These are phyloP conservation scores for Scaptomyza reducta DNA, from an alignment of 2,888 invertebrate genomes.

Conservation along the genomic window DNA sequence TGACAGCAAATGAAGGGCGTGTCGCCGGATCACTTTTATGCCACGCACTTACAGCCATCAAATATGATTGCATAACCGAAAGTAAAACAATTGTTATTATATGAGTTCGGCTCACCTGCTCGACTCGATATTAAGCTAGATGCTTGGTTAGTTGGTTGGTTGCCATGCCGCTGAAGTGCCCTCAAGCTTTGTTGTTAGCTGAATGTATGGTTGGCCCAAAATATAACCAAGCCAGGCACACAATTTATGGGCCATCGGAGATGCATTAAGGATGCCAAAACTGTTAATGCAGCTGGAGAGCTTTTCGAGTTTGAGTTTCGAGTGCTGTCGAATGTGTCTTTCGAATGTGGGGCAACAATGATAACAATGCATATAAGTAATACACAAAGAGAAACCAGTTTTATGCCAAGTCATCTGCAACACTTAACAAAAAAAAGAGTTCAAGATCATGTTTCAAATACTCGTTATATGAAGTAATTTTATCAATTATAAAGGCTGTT, in stretches of 20 bases:
- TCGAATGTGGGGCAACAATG: constrained; percentile 24
- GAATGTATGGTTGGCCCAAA: constrained; percentile 31
- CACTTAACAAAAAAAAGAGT: background rate
- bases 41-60: background rate
- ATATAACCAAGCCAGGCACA: constrained; percentile 43
- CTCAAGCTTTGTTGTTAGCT: constrained; percentile 55
- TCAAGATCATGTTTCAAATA: background rate
- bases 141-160: constrained; percentile 11
- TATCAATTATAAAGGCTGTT: too few relatives aligned
- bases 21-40: constrained; percentile 44
- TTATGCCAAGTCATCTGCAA: background rate
- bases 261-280: constrained; percentile 73
- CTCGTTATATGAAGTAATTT: too few relatives aligned
- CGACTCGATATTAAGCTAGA: constrained; percentile 21
- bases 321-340: constrained; percentile 23
- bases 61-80: constrained; percentile 42
- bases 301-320: constrained; percentile 11
- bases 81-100: constrained; percentile 40
- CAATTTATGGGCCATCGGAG: constrained; percentile 73
- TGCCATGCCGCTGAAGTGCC: constrained; percentile 64
- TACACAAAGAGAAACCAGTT: background rate
- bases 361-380: constrained; percentile 26
- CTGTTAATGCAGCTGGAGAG: constrained; percentile 70
- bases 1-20: constrained; percentile 68
- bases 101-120: constrained; percentile 49